phyloP scores from a whole-genome alignment of 2,888 invertebrate genomes.

The Nasonia oneida region DNA sequence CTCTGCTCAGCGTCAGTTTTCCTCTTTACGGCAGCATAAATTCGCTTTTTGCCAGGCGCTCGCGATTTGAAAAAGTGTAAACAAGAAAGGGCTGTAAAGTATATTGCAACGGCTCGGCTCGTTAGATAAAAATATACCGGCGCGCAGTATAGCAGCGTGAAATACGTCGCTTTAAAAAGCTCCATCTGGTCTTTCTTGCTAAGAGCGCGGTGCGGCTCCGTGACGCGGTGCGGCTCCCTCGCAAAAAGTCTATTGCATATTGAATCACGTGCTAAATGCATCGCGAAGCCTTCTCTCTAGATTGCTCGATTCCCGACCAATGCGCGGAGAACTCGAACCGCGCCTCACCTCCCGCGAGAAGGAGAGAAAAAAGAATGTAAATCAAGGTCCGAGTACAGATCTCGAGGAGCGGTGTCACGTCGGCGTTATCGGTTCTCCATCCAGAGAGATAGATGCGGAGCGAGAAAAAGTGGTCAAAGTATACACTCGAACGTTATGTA shows the following conservation, averaged over 20 bases:
- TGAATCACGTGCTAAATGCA: not conserved
- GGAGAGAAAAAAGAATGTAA: conserved; percentile 41
- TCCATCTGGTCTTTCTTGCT: not conserved
- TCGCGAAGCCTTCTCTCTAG: not conserved
- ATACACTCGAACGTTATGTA: not conserved
- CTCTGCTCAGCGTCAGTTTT: conserved; percentile 34
- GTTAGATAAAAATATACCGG: conserved; percentile 41
- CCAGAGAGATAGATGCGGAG: not conserved
- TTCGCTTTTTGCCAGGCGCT: conserved; percentile 32
- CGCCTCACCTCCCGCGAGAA: not conserved
- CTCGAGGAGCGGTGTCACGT: not conserved
- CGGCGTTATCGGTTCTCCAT: conserved; percentile 32
- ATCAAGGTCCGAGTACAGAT: conserved; percentile 40
- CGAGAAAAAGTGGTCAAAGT: conserved; percentile 40
- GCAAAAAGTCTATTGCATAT: conserved; percentile 8
- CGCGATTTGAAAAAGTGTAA: conserved; percentile 50
- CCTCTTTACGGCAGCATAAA: conserved; percentile 39
- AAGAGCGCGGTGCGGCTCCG: not conserved
- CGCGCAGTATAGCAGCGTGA: not conserved
- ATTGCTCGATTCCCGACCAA: not conserved
- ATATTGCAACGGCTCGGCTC: conserved; percentile 25
- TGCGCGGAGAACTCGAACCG: not conserved
- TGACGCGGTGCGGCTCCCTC: not conserved
- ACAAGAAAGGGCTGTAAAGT: conserved; percentile 39
- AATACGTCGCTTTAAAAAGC: conserved; percentile 34